phyloP scores from a whole-genome alignment of 2,113 vertebrate genomes.

The Tachysurus fulvidraco region DNA sequence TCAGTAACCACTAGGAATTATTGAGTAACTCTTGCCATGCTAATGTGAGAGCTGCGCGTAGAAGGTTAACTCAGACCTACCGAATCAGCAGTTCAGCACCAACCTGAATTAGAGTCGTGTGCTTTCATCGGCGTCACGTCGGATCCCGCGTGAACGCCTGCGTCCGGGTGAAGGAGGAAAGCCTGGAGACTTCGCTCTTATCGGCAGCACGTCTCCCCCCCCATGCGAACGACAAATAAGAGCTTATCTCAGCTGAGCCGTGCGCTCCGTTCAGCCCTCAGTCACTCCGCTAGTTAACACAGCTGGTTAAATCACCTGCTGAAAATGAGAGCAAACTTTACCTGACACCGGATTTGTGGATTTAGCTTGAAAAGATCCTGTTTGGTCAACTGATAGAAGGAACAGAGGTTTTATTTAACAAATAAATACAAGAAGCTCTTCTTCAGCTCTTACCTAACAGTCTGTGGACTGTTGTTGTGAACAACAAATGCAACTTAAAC shows the following conservation, averaged over 20 bases:
- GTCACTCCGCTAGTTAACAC: conserved; percentile 45
- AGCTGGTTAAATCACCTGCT: conserved; percentile 46
- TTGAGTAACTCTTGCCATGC: neutral
- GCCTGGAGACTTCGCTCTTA: conserved; percentile 52
- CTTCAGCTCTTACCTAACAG: neutral
- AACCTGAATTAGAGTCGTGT: neutral
- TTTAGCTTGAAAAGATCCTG: conserved; percentile 3
- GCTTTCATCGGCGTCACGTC: conserved; percentile 25
- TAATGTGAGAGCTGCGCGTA: neutral
- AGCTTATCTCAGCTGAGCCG: conserved; percentile 49
- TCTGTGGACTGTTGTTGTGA: too few relatives aligned
- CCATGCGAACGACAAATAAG: conserved; percentile 65
- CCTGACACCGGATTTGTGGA: conserved; percentile 56
- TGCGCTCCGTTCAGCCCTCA: conserved; percentile 11
- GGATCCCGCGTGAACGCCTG: conserved; percentile 60
- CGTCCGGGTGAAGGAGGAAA: conserved; percentile 63
- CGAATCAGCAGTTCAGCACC: conserved; percentile 16
- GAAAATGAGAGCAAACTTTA: conserved; percentile 54
- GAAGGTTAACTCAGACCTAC: conserved; percentile 46
- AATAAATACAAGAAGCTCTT: neutral
- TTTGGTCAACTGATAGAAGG: conserved; percentile 45
- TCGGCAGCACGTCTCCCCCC: conserved; percentile 51
- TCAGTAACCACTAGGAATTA: neutral
- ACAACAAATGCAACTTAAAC: too few relatives aligned
- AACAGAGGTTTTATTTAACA: conserved; percentile 2